Evolutionary conservation across 2,888 invertebrate genomes (phyloP).

Genomic region (Sthenelais limicola): DNA sequence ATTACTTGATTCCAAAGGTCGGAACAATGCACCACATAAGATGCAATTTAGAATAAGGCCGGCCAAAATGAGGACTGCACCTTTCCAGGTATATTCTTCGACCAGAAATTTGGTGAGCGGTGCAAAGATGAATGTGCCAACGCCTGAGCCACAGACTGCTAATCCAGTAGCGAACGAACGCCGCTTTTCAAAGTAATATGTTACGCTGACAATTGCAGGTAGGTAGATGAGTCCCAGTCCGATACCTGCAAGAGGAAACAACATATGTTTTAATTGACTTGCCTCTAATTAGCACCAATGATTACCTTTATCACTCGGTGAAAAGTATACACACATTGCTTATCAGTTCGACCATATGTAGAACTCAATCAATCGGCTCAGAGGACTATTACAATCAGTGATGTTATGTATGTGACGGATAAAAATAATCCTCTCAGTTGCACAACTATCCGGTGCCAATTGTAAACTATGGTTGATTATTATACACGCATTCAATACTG

Average conservation of each 20-base stretch:
- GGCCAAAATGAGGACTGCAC: constrained; percentile 87
- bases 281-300: too few relatives aligned
- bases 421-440: too few relatives aligned
- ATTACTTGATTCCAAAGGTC: constrained; percentile 79
- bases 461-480: too few relatives aligned
- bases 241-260: constrained; percentile 78
- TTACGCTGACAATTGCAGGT: constrained; percentile 97
- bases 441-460: too few relatives aligned
- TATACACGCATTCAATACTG: too few relatives aligned
- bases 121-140: constrained; percentile 94
- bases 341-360: too few relatives aligned
- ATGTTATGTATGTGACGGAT: too few relatives aligned
- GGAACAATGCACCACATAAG: constrained; percentile 91
- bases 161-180: constrained; percentile 96
- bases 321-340: too few relatives aligned
- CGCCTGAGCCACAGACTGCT: constrained; percentile 95
- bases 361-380: too few relatives aligned
- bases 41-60: constrained; percentile 89
- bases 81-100: constrained; percentile 85
- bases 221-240: constrained; percentile 98
- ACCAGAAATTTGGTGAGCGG: constrained; percentile 77
- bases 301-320: too few relatives aligned
- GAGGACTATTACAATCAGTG: too few relatives aligned
- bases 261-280: too few relatives aligned
- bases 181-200: constrained; percentile 95